Percentiles rank a stretch among this genome's conserved stretches.
phyloP scores from a whole-genome alignment of 2,113 vertebrate species.

The Callipepla californica region DNA sequence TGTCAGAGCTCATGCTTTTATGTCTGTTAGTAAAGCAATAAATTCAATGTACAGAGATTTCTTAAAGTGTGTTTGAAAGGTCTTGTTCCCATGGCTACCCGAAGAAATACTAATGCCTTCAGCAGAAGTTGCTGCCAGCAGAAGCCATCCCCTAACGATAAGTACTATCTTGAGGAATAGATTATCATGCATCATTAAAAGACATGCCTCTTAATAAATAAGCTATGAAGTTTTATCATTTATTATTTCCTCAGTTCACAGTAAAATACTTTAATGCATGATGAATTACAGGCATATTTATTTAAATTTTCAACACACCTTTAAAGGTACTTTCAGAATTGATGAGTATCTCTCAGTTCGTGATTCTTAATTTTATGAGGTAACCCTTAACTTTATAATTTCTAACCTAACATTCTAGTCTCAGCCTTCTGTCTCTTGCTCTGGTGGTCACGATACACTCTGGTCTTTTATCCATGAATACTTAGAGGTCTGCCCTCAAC shows the following conservation, averaged over 20 bases:
- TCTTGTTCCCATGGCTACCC: conserved; percentile 58
- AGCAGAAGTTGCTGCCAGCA: conserved; percentile 28
- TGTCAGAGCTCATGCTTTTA: conserved; percentile 6
- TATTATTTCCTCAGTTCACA: conserved; percentile 32
- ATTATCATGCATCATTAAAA: conserved; percentile 52
- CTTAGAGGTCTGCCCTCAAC: background rate
- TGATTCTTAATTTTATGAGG: background rate
- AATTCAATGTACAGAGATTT: conserved; percentile 21
- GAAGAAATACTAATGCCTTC: conserved; percentile 44
- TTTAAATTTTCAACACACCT: background rate
- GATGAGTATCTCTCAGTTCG: background rate
- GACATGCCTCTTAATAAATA: conserved; percentile 34
- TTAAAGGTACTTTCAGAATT: background rate
- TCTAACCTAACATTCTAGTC: background rate
- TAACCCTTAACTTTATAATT: background rate
- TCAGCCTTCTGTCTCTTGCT: background rate
- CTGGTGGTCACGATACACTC: background rate
- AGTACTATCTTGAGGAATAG: conserved; percentile 21
- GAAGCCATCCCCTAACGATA: conserved; percentile 33
- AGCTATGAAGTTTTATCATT: conserved; percentile 7
- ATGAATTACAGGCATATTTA: background rate
- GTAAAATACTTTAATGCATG: background rate
- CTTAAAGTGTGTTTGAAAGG: conserved; percentile 33
- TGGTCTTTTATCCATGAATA: background rate
- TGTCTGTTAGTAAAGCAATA: conserved; percentile 38